phyloP scores from a whole-genome alignment of 2,888 invertebrate genomes.

The Axea sp. region DNA sequence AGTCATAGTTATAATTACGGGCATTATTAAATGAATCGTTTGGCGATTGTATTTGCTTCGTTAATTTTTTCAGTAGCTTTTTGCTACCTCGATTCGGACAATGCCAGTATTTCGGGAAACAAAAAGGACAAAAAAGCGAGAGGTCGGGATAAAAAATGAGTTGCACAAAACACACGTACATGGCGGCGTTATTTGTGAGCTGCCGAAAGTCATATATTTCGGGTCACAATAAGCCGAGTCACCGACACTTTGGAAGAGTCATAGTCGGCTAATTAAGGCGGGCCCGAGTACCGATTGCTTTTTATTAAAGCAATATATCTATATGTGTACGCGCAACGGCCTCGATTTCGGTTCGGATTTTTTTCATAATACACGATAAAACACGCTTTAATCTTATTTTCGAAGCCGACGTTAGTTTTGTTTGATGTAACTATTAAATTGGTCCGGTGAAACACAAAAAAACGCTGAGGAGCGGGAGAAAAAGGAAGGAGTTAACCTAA shows the following conservation, averaged over 20 bases:
- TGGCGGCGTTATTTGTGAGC: conserved; percentile 54
- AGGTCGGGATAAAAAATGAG: conserved; percentile 41
- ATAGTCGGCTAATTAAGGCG: conserved; percentile 68
- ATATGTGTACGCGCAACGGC: conserved; percentile 41
- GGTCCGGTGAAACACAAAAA: conserved; percentile 21
- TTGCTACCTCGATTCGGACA: conserved; percentile 56
- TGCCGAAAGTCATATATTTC: conserved; percentile 61
- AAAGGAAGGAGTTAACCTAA: conserved; percentile 26
- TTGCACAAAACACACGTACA: conserved; percentile 49
- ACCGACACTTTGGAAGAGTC: conserved; percentile 64
- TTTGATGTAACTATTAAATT: conserved; percentile 57
- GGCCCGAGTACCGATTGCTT: conserved; percentile 64
- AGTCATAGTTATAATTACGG: conserved; percentile 55
- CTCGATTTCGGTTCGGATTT: conserved; percentile 47
- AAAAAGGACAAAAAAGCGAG: conserved; percentile 29
- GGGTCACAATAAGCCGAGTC: conserved; percentile 62
- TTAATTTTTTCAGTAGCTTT: conserved; percentile 63
- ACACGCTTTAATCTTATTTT: conserved; percentile 56
- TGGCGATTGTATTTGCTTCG: conserved; percentile 59
- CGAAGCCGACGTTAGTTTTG: conserved; percentile 45
- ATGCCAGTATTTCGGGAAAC: conserved; percentile 45
- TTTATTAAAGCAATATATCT: conserved; percentile 58
- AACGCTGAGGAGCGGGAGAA: not conserved
- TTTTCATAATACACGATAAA: conserved; percentile 55
- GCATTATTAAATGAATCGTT: conserved; percentile 61